phyloP scores from a whole-genome alignment of 1,140 invertebrate genomes.

The Steinernema feltiae region DNA sequence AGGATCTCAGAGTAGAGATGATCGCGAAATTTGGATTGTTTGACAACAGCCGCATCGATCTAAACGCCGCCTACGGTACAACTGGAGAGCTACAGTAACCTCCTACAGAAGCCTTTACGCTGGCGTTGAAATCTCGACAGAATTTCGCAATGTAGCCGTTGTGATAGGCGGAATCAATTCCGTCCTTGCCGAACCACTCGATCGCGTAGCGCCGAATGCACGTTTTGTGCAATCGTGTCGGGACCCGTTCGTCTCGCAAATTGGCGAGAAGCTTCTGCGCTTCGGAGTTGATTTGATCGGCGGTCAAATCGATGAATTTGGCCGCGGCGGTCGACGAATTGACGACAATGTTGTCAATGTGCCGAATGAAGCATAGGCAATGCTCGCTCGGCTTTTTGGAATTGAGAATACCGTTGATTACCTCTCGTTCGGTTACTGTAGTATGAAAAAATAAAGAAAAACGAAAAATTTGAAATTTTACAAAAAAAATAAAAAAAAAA shows the following conservation, averaged over 20 bases:
- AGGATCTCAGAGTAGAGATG: slow-evolving; percentile 90
- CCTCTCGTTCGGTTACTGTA: slow-evolving; percentile 90
- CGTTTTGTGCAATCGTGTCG: slow-evolving; percentile 75
- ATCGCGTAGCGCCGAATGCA: slow-evolving; percentile 74
- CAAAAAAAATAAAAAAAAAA: too few species aligned
- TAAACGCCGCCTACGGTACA: too few species aligned
- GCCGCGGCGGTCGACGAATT: slow-evolving; percentile 86
- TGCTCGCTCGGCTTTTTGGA: slow-evolving; percentile 92
- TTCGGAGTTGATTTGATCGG: slow-evolving; percentile 72
- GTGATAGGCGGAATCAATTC: slow-evolving; percentile 83
- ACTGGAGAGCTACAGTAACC: not conserved
- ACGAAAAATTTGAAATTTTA: too few species aligned
- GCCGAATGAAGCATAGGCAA: slow-evolving; percentile 85
- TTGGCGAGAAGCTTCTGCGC: slow-evolving; percentile 81
- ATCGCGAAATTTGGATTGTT: slow-evolving; percentile 85
- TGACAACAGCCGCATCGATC: slow-evolving; percentile 85
- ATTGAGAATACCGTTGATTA: slow-evolving; percentile 85
- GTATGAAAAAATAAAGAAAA: too few species aligned
- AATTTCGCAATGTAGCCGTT: slow-evolving; percentile 90
- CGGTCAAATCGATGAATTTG: slow-evolving; percentile 80
- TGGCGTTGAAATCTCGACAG: slow-evolving; percentile 86
- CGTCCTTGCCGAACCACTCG: slow-evolving; percentile 92
- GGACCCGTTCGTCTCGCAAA: slow-evolving; percentile 77
- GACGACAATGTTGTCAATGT: slow-evolving; percentile 94
- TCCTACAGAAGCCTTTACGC: slow-evolving; percentile 72